phyloP scores from a whole-genome alignment of 2,113 vertebrate species.

The Charina bottae region DNA sequence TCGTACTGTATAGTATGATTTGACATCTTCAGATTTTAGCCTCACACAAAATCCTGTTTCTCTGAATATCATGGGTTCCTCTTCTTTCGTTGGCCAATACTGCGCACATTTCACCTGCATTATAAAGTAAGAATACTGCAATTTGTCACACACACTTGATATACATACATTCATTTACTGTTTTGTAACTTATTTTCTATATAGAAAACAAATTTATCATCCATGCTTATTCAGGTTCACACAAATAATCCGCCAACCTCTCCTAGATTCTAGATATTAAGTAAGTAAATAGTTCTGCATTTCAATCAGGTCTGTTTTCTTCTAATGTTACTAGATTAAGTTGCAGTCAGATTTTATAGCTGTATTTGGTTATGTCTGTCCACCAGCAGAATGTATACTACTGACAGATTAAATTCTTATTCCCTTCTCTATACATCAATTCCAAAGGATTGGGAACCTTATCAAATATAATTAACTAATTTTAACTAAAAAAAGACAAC shows the following conservation, averaged over 20 bases:
- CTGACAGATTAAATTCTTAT: not conserved
- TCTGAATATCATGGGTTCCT: slow-evolving; percentile 85
- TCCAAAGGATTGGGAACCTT: not conserved
- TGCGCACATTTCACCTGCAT: slow-evolving; percentile 96
- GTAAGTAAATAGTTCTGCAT: not conserved
- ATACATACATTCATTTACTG: not conserved
- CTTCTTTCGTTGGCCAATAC: slow-evolving; percentile 92
- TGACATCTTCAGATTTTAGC: slow-evolving; percentile 89
- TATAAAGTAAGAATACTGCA: not conserved
- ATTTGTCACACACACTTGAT: not conserved
- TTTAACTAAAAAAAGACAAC: slow-evolving; percentile 60
- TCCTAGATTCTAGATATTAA: not conserved
- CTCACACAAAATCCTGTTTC: slow-evolving; percentile 92
- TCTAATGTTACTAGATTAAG: not conserved
- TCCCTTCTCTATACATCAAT: not conserved
- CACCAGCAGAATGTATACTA: not conserved
- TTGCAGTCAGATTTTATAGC: not conserved
- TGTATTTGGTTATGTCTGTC: not conserved
- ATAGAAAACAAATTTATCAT: not conserved
- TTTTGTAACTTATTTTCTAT: not conserved
- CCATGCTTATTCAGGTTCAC: not conserved
- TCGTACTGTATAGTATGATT: slow-evolving; percentile 91
- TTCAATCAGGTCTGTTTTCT: not conserved
- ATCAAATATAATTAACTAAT: not conserved
- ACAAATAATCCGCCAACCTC: not conserved